Base-by-base conservation (phyloP, 2,888 invertebrate genomes). In the Chalcosyrphus nemorum region DNA sequence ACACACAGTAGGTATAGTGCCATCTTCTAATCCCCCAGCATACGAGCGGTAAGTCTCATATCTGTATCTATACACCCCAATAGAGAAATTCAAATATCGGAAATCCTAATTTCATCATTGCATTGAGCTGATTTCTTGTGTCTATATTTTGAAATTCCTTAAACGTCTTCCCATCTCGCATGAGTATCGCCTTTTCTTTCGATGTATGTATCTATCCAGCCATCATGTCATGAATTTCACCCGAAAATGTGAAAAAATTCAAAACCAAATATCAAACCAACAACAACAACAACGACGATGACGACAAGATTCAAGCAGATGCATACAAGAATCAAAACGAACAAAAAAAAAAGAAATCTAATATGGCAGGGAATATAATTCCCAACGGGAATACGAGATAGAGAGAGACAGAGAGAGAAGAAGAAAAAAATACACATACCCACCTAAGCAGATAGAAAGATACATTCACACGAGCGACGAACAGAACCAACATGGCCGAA, bases 401-500 rank as follows among this genome's bases (percentile, higher is more conserved):
- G 35, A 50, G 38, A 47, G 65, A 84, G 38, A 74, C 70, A 70
- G 50, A 63, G 35, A 50, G 38, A 65, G 45, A 63, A 45, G 57
- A 15, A 57, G 47, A 52, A 61, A 57, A 61, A 45, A 63, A 29
- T 27, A 54, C 13, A 57, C 15, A 27, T 32, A 56, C 45, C 54
- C 47, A 65, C 35, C 59, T 19, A 38, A 59, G 65, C 52, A 81
- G 80, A 84, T 74, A 68, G 56, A 74, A 24, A 75, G 80, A 80
- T 84, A 84, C 68, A 57, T 80, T 81, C 65, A 50, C 17, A 41
- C n/a, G n/a, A n/a, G 61, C 24, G 50, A 61, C 17, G 50, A 61
- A 38, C 41, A 61, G 74, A 84, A 74, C 63, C 63, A 84, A 84
- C 80, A 84, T 84, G 84, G 84, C 84, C 84, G 84, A 84, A 80